Base-by-base conservation (phyloP, 2,797 vertebrate genomes). In the Nannoperca obscura region DNA sequence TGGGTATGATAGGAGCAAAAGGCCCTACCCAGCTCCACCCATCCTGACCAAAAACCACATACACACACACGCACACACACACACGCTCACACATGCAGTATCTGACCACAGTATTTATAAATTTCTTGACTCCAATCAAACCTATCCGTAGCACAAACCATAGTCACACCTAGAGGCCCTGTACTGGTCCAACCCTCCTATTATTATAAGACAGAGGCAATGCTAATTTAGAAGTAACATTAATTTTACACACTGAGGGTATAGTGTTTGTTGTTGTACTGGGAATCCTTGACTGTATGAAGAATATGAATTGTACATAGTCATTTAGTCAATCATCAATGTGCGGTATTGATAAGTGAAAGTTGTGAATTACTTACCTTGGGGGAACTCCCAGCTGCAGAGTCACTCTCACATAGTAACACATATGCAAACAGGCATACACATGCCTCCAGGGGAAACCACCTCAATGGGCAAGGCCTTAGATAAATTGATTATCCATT, bases 1-100 rank as follows among this genome's bases (percentile, higher is more conserved):
- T 78, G 73, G 69, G 69, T 61, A 75, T 85, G 80, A 90, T 81
- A 85, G 72, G 30, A 76, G 64, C 74, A 53, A 62, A 78, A 62
- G 80, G 55, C 66, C 83, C 79, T 76, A 76, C 88, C 80, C 80
- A 72, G 13, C 86, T 82, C 86, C 90, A 89, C 87, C 91, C 90
- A 88, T 86, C 87, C 82, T 80, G 75, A 80, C 76, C 12, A 72
- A 68, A 83, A 81, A 81, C 77, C 85, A 85, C 78, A 82, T 38
- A 67, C 61, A 38, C 57, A 67, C 69, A 50, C 38, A 24, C 63
- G 38, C 49, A 19, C 34, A 47, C 68, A 42, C 49, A 42, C 38
- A 24, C 59, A 34, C 64, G 30, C 24, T 27, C 49, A 30, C 47
- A 49, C 66, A 62, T 20, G 52, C 67, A 63, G 27, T 74, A 79